Conservation (phyloP, 1,140 invertebrate species). For the Ruditapes philippinarum region DNA sequence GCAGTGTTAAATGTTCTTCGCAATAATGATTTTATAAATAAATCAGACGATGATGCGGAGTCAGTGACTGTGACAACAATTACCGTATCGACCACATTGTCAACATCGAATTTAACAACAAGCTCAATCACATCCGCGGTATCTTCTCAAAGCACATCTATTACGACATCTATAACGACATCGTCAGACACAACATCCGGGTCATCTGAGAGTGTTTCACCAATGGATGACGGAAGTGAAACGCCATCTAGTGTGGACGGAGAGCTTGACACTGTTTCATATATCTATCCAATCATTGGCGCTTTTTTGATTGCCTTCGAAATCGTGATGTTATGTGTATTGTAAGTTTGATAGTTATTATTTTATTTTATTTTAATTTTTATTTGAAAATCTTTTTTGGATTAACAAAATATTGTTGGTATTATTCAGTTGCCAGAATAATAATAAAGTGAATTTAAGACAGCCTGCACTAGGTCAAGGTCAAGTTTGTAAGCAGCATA, state of each 20-base stretch:
- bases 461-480: no score
- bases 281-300: background rate
- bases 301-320: background rate
- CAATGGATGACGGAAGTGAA: background rate
- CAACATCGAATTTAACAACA: background rate
- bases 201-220: background rate
- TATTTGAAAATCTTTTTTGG: no score
- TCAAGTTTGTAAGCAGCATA: no score
- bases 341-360: conserved; percentile 2
- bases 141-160: background rate
- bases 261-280: background rate
- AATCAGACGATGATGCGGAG: background rate
- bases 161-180: background rate
- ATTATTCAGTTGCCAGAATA: no score
- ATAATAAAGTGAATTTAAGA: no score
- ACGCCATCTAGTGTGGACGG: background rate
- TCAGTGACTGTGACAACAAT: background rate
- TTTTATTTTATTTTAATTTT: no score
- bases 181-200: background rate
- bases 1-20: background rate
- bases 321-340: conserved; percentile 6
- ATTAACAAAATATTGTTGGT: no score
- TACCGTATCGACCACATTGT: background rate
- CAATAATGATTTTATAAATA: conserved; percentile 2
- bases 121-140: background rate